These are phyloP conservation scores for Mastigias papua DNA, from an alignment of 30 jellyfish, hydroid and myxozoan species.

Conservation along the genomic window DNA sequence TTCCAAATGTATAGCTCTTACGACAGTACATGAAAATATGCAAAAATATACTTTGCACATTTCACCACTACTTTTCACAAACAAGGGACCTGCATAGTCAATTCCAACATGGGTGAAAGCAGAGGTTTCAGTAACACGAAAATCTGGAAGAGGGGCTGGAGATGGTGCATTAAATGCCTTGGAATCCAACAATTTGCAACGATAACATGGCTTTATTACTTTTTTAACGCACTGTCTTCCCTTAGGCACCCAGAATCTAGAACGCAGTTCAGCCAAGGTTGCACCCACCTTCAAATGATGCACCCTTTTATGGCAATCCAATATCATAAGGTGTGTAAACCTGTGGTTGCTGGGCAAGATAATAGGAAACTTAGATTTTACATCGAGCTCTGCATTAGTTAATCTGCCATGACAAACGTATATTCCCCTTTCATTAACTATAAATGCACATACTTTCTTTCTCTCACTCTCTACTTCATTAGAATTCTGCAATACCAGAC, in stretches of 20 bases:
- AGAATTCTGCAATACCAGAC: slow-evolving; percentile 7
- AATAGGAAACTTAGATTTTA: slow-evolving; percentile 33
- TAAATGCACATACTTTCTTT: slow-evolving; percentile 26
- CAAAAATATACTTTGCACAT: slow-evolving; percentile 42
- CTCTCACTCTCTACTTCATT: slow-evolving; percentile 31
- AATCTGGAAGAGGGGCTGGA: slow-evolving; percentile 51
- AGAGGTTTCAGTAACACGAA: slow-evolving; percentile 42
- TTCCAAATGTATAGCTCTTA: slow-evolving; percentile 64
- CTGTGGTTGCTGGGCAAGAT: slow-evolving; percentile 43
- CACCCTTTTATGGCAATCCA: slow-evolving; percentile 58
- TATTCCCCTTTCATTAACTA: not conserved
- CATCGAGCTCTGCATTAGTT: slow-evolving; percentile 16
- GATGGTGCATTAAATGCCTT: slow-evolving; percentile 40
- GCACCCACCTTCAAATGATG: slow-evolving; percentile 33
- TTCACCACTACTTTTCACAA: not conserved
- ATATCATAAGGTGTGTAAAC: slow-evolving; percentile 23
- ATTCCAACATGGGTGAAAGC: slow-evolving; percentile 52
- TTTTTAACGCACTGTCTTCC: slow-evolving; percentile 69
- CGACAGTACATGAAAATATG: slow-evolving; percentile 36
- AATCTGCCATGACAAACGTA: slow-evolving; percentile 27
- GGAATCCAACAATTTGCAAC: slow-evolving; percentile 23
- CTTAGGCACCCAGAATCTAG: slow-evolving; percentile 41
- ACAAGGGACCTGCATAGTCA: slow-evolving; percentile 65
- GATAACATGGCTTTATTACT: slow-evolving; percentile 5
- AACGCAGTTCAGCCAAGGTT: slow-evolving; percentile 50